phyloP scores from a whole-genome alignment of 2,797 vertebrate species.

The Cyclura pinguis region DNA sequence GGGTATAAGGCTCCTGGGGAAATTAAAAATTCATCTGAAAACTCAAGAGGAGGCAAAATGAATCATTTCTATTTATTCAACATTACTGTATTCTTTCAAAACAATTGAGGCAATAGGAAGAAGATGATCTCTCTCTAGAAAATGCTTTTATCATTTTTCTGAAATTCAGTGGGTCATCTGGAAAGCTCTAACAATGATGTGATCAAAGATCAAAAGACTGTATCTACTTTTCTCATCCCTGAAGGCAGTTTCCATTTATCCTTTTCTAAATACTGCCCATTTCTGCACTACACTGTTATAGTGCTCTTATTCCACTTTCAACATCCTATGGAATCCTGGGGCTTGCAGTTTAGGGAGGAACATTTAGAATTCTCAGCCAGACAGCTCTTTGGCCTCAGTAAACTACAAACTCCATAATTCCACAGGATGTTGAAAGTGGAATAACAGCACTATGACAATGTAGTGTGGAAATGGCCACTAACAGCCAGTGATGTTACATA shows the following conservation, averaged over 20 bases:
- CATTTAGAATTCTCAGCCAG: no score
- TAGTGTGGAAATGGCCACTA: no score
- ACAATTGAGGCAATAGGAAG: background rate
- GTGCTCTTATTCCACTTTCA: no score
- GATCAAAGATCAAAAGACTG: background rate
- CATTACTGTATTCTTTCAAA: background rate
- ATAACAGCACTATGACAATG: no score
- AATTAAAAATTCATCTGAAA: conserved; percentile 44
- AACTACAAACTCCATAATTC: no score
- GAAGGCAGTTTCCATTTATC: background rate
- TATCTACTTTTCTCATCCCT: background rate
- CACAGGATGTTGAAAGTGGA: no score
- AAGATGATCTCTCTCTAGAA: background rate
- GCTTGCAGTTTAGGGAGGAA: no score
- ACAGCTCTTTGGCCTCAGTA: no score
- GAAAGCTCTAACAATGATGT: background rate
- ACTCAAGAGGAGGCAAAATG: conserved; percentile 7
- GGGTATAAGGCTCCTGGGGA: background rate
- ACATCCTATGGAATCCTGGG: no score
- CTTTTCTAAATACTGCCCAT: background rate
- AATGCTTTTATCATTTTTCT: background rate
- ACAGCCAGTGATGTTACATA: background rate
- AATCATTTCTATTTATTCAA: background rate
- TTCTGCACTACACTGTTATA: no score
- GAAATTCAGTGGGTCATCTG: conserved; percentile 9